These are phyloP conservation scores for Atherinosoma microstoma DNA, from an alignment of 2,797 vertebrate genomes.

Conservation along the genomic window DNA sequence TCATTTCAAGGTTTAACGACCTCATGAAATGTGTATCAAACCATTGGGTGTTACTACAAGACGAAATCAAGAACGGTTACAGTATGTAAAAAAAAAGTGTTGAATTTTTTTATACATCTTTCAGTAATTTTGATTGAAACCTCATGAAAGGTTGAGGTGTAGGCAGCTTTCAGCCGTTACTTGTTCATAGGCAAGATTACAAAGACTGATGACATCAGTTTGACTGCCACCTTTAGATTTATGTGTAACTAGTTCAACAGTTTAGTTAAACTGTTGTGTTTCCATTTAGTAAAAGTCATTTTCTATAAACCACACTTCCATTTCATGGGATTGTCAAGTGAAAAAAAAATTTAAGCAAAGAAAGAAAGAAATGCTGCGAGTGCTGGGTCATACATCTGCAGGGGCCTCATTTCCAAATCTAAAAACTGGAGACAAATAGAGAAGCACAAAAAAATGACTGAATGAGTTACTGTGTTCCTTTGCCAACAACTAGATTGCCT, in stretches of 20 bases:
- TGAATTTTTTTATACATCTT: slow-evolving; percentile 1
- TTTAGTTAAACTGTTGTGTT: slow-evolving; percentile 17
- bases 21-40: slow-evolving; percentile 58
- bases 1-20: slow-evolving; percentile 44
- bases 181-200: slow-evolving; percentile 7
- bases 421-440: slow-evolving; percentile 71
- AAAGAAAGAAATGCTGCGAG: slow-evolving; percentile 36
- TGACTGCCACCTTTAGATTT: slow-evolving; percentile 10
- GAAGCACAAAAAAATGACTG: slow-evolving; percentile 91
- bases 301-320: slow-evolving; percentile 40
- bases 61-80: slow-evolving; percentile 11
- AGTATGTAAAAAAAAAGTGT: slow-evolving; percentile 19
- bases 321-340: slow-evolving; percentile 61
- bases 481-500: slow-evolving; percentile 90
- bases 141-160: slow-evolving; percentile 43
- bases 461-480: slow-evolving; percentile 88
- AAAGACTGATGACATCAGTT: slow-evolving; percentile 9
- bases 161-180: slow-evolving; percentile 45
- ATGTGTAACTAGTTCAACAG: slow-evolving; percentile 5
- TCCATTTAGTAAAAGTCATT: slow-evolving; percentile 29
- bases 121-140: slow-evolving; percentile 27
- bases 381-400: slow-evolving; percentile 63
- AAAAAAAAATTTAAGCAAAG: background rate
- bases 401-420: slow-evolving; percentile 61
- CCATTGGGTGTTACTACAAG: slow-evolving; percentile 16